These are phyloP conservation scores for Didymodactylos carnosus DNA, from an alignment of 2,888 invertebrate genomes.

Conservation along the genomic window DNA sequence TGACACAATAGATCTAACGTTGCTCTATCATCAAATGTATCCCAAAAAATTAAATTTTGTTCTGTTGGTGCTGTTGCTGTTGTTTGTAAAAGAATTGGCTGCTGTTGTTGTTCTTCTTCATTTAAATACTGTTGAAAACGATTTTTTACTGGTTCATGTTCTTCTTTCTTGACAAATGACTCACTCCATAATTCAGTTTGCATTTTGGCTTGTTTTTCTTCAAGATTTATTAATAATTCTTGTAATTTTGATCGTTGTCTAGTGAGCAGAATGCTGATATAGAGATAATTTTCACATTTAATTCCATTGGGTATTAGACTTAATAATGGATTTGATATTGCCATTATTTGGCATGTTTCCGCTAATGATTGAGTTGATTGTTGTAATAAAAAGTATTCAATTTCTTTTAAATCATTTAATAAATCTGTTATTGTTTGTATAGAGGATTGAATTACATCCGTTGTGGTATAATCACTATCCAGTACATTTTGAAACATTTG, in stretches of 20 bases:
- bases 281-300: neutral
- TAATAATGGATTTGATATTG: neutral
- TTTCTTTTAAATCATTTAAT: neutral
- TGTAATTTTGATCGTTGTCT: neutral
- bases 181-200: neutral
- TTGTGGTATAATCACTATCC: neutral
- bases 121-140: neutral
- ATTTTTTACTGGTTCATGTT: neutral
- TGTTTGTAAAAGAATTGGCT: no score
- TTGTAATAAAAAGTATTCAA: neutral
- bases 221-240: neutral
- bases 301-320: neutral
- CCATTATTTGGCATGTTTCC: neutral
- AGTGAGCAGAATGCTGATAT: neutral
- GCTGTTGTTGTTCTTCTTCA: neutral
- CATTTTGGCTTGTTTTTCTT: neutral
- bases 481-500: neutral
- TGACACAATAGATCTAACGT: neutral
- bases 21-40: neutral
- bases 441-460: neutral
- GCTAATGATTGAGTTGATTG: neutral
- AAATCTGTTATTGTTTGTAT: neutral
- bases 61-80: no score
- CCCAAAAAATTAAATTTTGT: neutral
- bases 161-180: neutral